Percentiles rank a stretch among this genome's conserved stretches.
phyloP scores from a whole-genome alignment of 1,140 invertebrate genomes.

The Drosophila jambulina region DNA sequence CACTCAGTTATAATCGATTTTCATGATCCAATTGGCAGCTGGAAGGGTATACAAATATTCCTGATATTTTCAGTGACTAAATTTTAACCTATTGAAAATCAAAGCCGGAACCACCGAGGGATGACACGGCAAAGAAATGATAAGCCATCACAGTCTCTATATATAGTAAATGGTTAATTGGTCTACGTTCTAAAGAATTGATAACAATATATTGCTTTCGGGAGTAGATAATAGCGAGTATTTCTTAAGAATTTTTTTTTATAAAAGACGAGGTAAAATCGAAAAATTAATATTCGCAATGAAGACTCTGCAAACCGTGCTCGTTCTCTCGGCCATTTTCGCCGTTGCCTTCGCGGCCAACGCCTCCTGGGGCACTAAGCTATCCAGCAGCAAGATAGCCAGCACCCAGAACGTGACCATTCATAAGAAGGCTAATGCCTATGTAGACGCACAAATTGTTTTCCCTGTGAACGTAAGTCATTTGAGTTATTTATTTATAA shows the following conservation, averaged over 20 bases:
- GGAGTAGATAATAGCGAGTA: conserved; percentile 18
- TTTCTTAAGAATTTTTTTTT: neutral
- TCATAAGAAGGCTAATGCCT: conserved; percentile 25
- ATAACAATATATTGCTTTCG: conserved; percentile 19
- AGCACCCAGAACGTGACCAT: conserved; percentile 44
- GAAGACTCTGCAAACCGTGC: conserved; percentile 38
- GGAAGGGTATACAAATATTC: too few species aligned
- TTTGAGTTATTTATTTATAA: neutral
- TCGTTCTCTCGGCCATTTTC: conserved; percentile 47
- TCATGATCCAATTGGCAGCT: too few species aligned
- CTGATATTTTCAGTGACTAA: neutral
- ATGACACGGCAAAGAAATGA: conserved; percentile 24
- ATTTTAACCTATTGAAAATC: neutral
- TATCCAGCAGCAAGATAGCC: conserved; percentile 27
- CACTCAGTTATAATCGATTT: too few species aligned
- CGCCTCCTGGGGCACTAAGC: conserved; percentile 43
- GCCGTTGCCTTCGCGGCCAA: conserved; percentile 51
- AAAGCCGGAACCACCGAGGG: conserved; percentile 1
- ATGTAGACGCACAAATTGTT: conserved; percentile 1
- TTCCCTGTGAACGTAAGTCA: conserved; percentile 40
- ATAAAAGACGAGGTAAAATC: conserved; percentile 9
- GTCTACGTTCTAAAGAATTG: conserved; percentile 29
- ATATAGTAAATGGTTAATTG: conserved; percentile 23
- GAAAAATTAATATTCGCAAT: conserved; percentile 7
- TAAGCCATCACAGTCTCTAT: conserved; percentile 21